Conservation (phyloP, 2,888 invertebrate species). For the Zootermopsis nevadensis region DNA sequence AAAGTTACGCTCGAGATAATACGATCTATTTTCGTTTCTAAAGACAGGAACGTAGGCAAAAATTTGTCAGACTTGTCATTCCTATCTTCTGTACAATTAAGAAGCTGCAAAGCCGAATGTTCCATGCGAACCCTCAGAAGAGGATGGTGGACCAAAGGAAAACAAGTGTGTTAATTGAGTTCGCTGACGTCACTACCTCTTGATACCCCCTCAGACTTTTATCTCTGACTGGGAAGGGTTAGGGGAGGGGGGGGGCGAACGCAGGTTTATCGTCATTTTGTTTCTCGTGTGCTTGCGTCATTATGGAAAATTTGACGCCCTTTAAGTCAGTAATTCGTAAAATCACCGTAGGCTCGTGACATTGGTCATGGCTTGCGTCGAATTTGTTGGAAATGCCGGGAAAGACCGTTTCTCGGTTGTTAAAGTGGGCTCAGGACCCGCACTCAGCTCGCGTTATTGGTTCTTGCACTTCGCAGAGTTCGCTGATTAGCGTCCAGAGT, state of each 20-base stretch:
- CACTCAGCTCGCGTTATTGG: no score
- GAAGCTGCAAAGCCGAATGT: no score
- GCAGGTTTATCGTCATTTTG: neutral
- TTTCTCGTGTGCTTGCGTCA: neutral
- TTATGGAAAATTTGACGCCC: neutral
- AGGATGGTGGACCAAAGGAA: neutral
- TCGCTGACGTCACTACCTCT: neutral
- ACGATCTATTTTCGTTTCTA: no score
- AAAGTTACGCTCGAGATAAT: no score
- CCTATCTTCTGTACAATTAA: no score
- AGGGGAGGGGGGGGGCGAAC: neutral
- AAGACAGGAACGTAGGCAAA: no score
- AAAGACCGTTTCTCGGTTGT: no score
- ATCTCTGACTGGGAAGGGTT: no score
- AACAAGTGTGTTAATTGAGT: slow-evolving; percentile 10
- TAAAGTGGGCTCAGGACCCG: no score
- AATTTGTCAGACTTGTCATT: no score
- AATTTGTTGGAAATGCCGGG: slow-evolving; percentile 1
- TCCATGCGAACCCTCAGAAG: neutral
- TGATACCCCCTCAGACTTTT: neutral
- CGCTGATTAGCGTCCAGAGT: no score
- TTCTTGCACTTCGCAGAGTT: no score
- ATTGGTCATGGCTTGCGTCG: neutral
- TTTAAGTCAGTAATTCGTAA: slow-evolving; percentile 6
- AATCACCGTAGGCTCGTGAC: neutral